A percentile compares a stretch with the other conserved stretches of the same genome.
phyloP scores from a whole-genome alignment of 2,113 vertebrate genomes.

The Scomber colias region DNA sequence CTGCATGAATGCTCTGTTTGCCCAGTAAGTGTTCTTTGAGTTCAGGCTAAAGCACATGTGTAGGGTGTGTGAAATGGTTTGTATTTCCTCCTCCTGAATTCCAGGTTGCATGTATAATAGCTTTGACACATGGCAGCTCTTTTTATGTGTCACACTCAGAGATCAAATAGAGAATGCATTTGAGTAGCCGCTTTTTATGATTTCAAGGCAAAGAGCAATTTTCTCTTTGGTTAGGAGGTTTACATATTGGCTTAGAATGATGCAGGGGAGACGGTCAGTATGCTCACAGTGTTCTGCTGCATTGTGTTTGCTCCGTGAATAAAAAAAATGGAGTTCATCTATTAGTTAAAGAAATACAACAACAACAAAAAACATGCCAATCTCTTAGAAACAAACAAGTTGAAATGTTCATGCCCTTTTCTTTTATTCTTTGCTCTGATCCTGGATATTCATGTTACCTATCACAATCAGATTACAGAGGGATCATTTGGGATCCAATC shows the following conservation, averaged over 20 bases:
- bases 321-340: neutral
- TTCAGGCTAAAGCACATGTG: conserved; percentile 55
- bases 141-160: conserved; percentile 32
- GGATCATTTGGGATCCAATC: too few species aligned
- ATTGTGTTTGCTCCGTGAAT: conserved; percentile 30
- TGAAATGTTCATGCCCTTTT: neutral
- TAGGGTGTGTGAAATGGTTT: conserved; percentile 70
- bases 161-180: conserved; percentile 39
- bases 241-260: conserved; percentile 14
- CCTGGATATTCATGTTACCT: neutral
- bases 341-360: neutral
- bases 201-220: conserved; percentile 25
- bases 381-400: neutral
- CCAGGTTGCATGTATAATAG: conserved; percentile 54
- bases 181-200: conserved; percentile 19
- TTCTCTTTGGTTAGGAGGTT: conserved; percentile 34
- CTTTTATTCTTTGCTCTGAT: neutral
- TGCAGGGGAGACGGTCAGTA: conserved; percentile 5
- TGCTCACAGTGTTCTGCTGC: neutral
- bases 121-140: conserved; percentile 45
- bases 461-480: too few species aligned
- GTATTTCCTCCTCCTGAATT: conserved; percentile 57
- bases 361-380: neutral
- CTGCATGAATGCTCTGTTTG: conserved; percentile 73
- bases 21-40: conserved; percentile 76